Conservation (phyloP, 2,797 vertebrate species). For the Vultur gryphus region DNA sequence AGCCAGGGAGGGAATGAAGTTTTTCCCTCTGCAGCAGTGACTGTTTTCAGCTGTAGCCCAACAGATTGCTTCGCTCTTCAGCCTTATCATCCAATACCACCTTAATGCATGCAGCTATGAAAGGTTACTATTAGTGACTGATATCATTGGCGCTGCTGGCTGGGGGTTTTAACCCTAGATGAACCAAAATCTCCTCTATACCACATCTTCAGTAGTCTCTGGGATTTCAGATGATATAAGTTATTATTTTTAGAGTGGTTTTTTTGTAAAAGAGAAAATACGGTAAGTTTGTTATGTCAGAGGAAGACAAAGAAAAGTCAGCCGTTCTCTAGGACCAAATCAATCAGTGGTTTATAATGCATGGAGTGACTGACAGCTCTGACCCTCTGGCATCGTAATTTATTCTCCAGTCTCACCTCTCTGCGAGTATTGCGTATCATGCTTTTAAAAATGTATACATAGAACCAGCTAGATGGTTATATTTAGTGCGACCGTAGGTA, state of each 20-base stretch:
- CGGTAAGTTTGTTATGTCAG: not conserved
- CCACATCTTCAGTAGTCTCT: not conserved
- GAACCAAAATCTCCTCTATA: not conserved
- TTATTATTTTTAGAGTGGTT: not conserved
- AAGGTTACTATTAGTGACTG: slow-evolving; percentile 58
- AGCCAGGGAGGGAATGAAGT: slow-evolving; percentile 43
- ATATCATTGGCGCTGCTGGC: not conserved
- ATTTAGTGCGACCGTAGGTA: slow-evolving; percentile 1
- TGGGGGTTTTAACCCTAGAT: slow-evolving; percentile 30
- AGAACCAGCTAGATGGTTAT: slow-evolving; percentile 9
- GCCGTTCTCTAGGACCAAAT: not conserved
- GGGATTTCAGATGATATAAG: not conserved
- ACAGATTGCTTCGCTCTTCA: slow-evolving; percentile 34
- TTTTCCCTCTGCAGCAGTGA: slow-evolving; percentile 7
- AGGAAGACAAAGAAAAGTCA: slow-evolving; percentile 26
- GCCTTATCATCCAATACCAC: slow-evolving; percentile 48
- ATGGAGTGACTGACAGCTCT: slow-evolving; percentile 17
- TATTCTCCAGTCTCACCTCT: slow-evolving; percentile 42
- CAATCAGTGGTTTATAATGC: not conserved
- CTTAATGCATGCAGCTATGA: slow-evolving; percentile 44
- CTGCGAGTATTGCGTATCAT: not conserved
- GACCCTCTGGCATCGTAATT: slow-evolving; percentile 26
- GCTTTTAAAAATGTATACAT: slow-evolving; percentile 25
- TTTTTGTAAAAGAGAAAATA: not conserved
- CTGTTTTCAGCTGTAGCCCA: slow-evolving; percentile 37